Evolutionary conservation across 2,888 invertebrate genomes (phyloP).

Genomic region (Dicyrtomina minuta): DNA sequence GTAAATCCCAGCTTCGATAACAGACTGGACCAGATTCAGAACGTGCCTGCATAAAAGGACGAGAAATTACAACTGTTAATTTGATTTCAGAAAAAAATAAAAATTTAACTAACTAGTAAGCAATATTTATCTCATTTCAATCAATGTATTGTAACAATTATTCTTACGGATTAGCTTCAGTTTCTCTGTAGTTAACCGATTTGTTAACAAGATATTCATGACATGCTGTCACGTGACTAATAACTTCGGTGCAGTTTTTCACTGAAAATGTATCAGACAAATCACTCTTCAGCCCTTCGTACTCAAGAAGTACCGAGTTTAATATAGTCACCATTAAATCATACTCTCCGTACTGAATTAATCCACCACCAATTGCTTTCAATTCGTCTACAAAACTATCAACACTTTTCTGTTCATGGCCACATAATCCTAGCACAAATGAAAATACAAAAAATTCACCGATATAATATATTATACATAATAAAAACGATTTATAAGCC

Average conservation of each 20-base stretch:
- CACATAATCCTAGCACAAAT: background rate
- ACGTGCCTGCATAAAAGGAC: slow-evolving; percentile 40
- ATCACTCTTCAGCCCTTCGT: background rate
- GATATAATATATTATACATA: background rate
- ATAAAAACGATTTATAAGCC: background rate
- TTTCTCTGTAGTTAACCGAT: slow-evolving; percentile 7
- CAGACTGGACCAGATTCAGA: slow-evolving; percentile 34
- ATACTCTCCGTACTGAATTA: slow-evolving; percentile 43
- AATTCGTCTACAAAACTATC: slow-evolving; percentile 21
- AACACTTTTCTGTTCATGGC: background rate
- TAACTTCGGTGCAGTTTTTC: slow-evolving; percentile 4
- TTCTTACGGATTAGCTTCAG: slow-evolving; percentile 32
- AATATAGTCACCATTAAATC: slow-evolving; percentile 33
- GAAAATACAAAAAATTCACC: background rate
- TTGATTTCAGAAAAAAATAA: background rate
- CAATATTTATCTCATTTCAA: too few relatives aligned
- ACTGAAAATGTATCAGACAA: background rate
- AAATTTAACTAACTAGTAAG: background rate
- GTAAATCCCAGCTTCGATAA: slow-evolving; percentile 37
- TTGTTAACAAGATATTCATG: background rate
- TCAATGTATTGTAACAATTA: too few relatives aligned
- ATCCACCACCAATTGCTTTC: slow-evolving; percentile 26
- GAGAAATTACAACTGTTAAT: too few relatives aligned
- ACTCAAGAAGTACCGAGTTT: slow-evolving; percentile 7
- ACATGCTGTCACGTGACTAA: background rate